Evolutionary conservation across 2,113 vertebrate species (phyloP), one percentile per base, ranked within the genome.

Genomic region (Pardalotus punctatus): DNA sequence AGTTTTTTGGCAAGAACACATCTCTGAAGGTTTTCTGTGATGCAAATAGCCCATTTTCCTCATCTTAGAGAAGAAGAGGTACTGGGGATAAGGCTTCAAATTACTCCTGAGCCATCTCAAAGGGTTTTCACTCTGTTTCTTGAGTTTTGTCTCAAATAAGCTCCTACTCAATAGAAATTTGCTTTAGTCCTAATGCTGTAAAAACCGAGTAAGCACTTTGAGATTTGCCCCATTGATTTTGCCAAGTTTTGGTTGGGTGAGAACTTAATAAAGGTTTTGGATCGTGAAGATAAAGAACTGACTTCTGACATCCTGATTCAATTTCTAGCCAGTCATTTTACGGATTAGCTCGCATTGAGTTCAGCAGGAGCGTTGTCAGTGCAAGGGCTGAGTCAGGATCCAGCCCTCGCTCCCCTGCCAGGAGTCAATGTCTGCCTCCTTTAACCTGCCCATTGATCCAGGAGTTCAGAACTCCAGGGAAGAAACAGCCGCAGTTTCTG

Each of bases 241-340:
- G 54, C 93, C 90, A 94, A 90, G 87, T 96, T 97, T 94, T 91
- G 95, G 81, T 90, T 80, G 94, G 93, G 78, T 70, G 87, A 94
- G 91, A 96, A 96, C 93, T 93, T 93, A 97, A 96, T 96, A 94
- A 95, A 96, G 90, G 92, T 93, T 93, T 95, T 89, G 81, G 87
- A 95, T 83, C 94, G 90, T 22, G 71, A 82, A 87, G 95, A 90
- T 95, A 93, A 94, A 97, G 84, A 88, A 86, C 90, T 91, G 95
- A 95, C 93, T 92, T 89, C 70, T 94, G 95, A 96, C 94, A 93
- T 66, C 93, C 84, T 47, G 70, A 95, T 95, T 96, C 93, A 90
- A 93, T 97, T 96, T 91, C 74, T 21, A 35, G 74, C 50, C 79
- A n/a, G 58, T 90, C 87, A 43, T 90, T 94, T 91, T 96, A 76